Evolutionary conservation across 2,113 vertebrate species (phyloP).

Genomic region (Myanophis thanlyinensis): DNA sequence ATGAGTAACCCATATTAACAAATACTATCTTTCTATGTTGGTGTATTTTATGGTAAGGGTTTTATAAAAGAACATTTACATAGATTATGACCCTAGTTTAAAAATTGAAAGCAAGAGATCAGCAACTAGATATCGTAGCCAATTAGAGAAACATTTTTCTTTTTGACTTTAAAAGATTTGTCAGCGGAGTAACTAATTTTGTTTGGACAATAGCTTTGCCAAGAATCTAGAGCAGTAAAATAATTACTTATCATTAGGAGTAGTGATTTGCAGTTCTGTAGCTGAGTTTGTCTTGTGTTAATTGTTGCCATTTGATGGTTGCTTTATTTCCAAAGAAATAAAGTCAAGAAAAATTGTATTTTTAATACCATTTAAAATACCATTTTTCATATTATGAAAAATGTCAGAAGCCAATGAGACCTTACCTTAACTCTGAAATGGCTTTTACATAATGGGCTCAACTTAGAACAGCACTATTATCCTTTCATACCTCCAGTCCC

Average conservation of each 20-base stretch:
- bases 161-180: background rate
- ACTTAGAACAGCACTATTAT: background rate
- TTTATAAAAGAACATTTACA: background rate
- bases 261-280: background rate
- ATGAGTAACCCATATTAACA: background rate
- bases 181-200: background rate
- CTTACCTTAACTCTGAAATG: background rate
- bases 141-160: background rate
- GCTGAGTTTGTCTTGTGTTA: background rate
- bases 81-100: background rate
- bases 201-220: background rate
- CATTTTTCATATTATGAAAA: too few species aligned
- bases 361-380: too few species aligned
- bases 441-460: background rate
- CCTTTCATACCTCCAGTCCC: background rate
- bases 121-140: background rate
- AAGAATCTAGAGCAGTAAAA: background rate
- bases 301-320: background rate
- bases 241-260: background rate
- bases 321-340: background rate
- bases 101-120: background rate
- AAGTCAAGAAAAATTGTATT: background rate
- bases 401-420: background rate
- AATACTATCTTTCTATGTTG: background rate
- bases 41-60: background rate